phyloP scores from a whole-genome alignment of 2,113 vertebrate genomes.

The Chloropsis cyanopogon region DNA sequence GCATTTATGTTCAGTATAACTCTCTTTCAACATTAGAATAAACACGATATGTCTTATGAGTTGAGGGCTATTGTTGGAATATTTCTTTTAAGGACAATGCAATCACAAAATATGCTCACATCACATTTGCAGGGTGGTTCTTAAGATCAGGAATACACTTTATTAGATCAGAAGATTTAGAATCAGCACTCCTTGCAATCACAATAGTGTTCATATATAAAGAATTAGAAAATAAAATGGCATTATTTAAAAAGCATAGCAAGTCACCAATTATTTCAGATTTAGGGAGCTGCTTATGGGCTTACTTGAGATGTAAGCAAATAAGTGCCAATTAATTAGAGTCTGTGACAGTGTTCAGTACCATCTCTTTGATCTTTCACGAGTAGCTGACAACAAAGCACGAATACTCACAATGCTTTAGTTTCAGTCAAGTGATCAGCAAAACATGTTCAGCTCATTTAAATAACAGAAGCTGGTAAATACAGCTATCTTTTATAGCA shows the following conservation, averaged over 20 bases:
- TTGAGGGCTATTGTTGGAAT: neutral
- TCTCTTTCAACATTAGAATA: neutral
- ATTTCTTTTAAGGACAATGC: neutral
- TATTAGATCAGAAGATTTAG: neutral
- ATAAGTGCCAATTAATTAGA: conserved; percentile 23
- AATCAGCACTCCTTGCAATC: neutral
- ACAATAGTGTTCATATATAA: neutral
- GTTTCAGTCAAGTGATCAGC: conserved; percentile 58
- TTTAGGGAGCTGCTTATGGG: neutral
- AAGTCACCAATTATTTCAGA: conserved; percentile 19
- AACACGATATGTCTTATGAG: neutral
- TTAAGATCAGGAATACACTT: neutral
- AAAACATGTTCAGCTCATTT: conserved; percentile 53
- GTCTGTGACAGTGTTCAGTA: neutral
- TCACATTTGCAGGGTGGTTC: neutral
- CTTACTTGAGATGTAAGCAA: conserved; percentile 40
- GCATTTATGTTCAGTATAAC: neutral
- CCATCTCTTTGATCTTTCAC: conserved; percentile 24
- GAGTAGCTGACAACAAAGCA: conserved; percentile 55
- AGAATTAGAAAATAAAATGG: neutral
- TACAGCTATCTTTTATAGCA: conserved; percentile 52
- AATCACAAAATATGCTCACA: neutral
- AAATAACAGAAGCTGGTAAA: conserved; percentile 64
- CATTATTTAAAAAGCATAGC: neutral
- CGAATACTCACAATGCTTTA: conserved; percentile 35